Conservation (phyloP, 1,140 invertebrate genomes). For the Mactra quadrangularis region DNA sequence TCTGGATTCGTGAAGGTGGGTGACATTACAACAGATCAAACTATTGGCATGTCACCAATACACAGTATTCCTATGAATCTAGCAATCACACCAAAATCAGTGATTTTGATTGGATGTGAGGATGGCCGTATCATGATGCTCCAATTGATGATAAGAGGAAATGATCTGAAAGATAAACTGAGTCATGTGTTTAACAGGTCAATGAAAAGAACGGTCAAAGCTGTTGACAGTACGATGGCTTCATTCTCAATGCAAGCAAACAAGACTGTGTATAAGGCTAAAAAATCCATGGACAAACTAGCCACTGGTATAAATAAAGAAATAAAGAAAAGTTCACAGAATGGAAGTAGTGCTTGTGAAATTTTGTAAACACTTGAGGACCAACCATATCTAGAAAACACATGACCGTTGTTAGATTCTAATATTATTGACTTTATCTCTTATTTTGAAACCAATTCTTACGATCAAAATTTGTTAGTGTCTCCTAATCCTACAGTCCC, state of each 20-base stretch:
- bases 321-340: neutral
- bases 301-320: neutral
- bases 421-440: too few species aligned
- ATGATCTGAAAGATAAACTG: neutral
- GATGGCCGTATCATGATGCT: slow-evolving; percentile 72
- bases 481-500: too few species aligned
- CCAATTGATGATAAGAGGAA: slow-evolving; percentile 45
- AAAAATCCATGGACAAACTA: neutral
- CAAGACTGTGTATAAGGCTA: neutral
- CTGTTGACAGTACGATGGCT: slow-evolving; percentile 1
- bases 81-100: slow-evolving; percentile 52
- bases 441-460: too few species aligned
- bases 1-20: slow-evolving; percentile 62
- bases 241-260: neutral
- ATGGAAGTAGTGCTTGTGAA: neutral
- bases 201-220: slow-evolving; percentile 16
- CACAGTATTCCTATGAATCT: slow-evolving; percentile 68
- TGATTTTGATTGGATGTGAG: slow-evolving; percentile 68
- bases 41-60: slow-evolving; percentile 63
- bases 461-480: too few species aligned
- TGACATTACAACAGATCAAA: slow-evolving; percentile 32
- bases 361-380: neutral
- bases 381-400: too few species aligned
- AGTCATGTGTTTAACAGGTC: slow-evolving; percentile 1
- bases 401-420: too few species aligned